These are phyloP conservation scores for Miichthys miiuy DNA, from an alignment of 2,797 vertebrate genomes.

Conservation along the genomic window DNA sequence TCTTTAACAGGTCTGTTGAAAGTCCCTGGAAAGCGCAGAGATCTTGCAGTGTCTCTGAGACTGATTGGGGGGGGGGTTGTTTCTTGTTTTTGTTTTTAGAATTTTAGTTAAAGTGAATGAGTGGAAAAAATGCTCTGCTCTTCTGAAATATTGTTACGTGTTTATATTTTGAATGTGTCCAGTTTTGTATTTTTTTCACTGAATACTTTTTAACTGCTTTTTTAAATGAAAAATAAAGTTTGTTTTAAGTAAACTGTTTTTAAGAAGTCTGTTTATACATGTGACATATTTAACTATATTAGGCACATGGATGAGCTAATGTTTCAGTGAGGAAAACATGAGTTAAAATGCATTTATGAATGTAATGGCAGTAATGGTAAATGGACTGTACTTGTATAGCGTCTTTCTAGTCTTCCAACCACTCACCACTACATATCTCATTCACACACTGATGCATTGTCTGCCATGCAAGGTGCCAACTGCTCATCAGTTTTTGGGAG, in stretches of 20 bases:
- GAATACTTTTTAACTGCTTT: not conserved
- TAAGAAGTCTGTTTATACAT: not conserved
- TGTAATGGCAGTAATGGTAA: not conserved
- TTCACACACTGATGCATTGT: too few relatives aligned
- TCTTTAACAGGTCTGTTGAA: slow-evolving; percentile 56
- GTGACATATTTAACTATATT: not conserved
- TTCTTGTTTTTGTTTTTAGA: not conserved
- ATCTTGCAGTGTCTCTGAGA: slow-evolving; percentile 36
- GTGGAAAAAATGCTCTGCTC: not conserved
- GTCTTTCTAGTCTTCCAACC: not conserved
- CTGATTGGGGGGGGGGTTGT: slow-evolving; percentile 6
- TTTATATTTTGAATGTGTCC: not conserved
- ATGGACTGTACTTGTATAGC: too few relatives aligned
- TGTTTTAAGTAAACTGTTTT: not conserved
- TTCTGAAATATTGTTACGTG: not conserved
- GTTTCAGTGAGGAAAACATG: not conserved
- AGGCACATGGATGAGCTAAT: not conserved
- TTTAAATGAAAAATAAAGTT: slow-evolving; percentile 17
- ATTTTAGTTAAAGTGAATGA: not conserved
- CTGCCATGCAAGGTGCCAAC: too few relatives aligned
- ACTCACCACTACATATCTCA: too few relatives aligned
- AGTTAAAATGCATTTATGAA: too few relatives aligned
- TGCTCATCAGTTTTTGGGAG: too few relatives aligned
- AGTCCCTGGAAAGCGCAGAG: slow-evolving; percentile 50
- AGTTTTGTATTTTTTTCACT: slow-evolving; percentile 21